Evolutionary conservation across 1,140 invertebrate species (phyloP).

Genomic region (Mesaphorura yosii): DNA sequence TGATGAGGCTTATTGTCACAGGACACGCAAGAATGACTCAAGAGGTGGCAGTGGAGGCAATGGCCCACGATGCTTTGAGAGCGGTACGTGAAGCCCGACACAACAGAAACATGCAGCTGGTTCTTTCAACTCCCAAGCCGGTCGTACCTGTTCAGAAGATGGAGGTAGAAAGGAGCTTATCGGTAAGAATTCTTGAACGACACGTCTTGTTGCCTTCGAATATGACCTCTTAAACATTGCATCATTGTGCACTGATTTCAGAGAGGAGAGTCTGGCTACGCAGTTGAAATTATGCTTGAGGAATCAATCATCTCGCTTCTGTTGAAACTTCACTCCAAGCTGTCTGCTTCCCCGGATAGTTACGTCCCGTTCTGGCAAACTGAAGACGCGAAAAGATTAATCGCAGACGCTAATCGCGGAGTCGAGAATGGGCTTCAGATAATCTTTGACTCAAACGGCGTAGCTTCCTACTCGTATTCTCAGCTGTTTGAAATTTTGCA

Average conservation of each 20-base stretch:
- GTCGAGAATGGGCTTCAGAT: conserved; percentile 11
- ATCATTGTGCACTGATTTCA: too few relatives aligned
- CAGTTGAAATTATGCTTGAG: conserved; percentile 48
- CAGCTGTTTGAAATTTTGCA: conserved; percentile 16
- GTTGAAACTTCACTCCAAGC: conserved; percentile 82
- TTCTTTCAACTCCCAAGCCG: conserved; percentile 21
- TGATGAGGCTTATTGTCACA: too few relatives aligned
- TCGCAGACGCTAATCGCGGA: conserved; percentile 17
- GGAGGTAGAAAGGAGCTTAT: conserved; percentile 21
- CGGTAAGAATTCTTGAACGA: conserved; percentile 3
- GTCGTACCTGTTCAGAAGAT: conserved; percentile 16
- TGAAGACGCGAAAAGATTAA: conserved; percentile 15
- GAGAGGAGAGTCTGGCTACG: too few relatives aligned
- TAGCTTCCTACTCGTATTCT: conserved; percentile 28
- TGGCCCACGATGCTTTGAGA: too few relatives aligned
- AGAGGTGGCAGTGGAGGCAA: too few relatives aligned
- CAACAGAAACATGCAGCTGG: conserved; percentile 14
- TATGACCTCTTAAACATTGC: too few relatives aligned
- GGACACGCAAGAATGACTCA: too few relatives aligned
- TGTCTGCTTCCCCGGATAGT: conserved; percentile 68
- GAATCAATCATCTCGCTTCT: conserved; percentile 69
- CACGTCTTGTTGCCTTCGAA: neutral
- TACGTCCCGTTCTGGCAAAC: conserved; percentile 43
- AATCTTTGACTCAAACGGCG: conserved; percentile 16
- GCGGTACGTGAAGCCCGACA: neutral